Percentiles rank a stretch among this genome's conserved stretches.
Conservation (phyloP, 2,888 invertebrate species). For the Cosmia trapezina region DNA sequence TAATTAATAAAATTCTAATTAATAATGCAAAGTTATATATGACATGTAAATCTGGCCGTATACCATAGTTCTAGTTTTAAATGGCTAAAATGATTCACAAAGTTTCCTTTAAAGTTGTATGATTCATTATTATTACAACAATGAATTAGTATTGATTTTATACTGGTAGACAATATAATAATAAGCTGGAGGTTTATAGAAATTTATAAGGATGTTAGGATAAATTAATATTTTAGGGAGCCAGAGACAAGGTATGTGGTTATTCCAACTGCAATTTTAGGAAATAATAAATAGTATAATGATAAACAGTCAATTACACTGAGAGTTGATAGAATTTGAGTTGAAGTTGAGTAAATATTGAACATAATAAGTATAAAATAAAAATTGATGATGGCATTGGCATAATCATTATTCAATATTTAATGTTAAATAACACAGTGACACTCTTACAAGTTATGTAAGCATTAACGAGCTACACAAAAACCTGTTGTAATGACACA, state of each 20-base stretch:
- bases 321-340: background rate
- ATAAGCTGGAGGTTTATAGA: background rate
- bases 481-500: constrained; percentile 10
- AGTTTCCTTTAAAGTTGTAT: background rate
- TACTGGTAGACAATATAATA: background rate
- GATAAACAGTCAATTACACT: background rate
- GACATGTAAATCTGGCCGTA: no score
- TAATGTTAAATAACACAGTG: background rate
- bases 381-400: background rate
- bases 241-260: background rate
- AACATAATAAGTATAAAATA: background rate
- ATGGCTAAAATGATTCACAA: constrained; percentile 7
- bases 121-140: constrained; percentile 3
- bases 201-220: background rate
- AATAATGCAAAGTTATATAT: no score
- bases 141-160: background rate
- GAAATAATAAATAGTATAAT: background rate
- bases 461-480: background rate
- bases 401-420: background rate
- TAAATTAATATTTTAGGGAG: background rate
- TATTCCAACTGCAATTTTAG: background rate
- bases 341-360: background rate
- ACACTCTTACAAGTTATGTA: background rate
- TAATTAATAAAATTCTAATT: no score
- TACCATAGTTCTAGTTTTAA: background rate